Conservation (phyloP, 2,797 vertebrate genomes). For the Notamacropus eugenii region DNA sequence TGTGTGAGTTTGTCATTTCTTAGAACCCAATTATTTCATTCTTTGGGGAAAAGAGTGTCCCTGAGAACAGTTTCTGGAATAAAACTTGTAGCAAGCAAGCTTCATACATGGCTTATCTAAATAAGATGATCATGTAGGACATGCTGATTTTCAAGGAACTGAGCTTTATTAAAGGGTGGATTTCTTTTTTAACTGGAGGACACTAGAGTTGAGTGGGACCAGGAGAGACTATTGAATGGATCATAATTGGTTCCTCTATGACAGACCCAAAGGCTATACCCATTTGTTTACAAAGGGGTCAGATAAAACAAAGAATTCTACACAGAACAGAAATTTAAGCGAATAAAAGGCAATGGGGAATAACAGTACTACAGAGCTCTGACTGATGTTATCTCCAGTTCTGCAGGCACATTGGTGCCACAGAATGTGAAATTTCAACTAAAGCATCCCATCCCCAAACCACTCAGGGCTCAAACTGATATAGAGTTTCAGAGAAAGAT, state of each 20-base stretch:
- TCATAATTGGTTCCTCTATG: neutral
- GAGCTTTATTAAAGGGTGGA: conserved; percentile 5
- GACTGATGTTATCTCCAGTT: neutral
- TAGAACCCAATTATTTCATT: conserved; percentile 72
- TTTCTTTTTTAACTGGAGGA: conserved; percentile 13
- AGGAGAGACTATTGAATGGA: neutral
- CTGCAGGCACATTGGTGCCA: neutral
- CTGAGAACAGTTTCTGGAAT: conserved; percentile 65
- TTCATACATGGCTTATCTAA: conserved; percentile 55
- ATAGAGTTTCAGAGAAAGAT: neutral
- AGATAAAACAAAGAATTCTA: conserved; percentile 5
- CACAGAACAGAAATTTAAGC: neutral
- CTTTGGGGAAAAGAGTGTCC: conserved; percentile 57
- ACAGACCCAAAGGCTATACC: conserved; percentile 8
- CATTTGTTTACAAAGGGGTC: neutral
- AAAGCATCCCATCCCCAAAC: neutral
- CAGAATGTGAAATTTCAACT: neutral
- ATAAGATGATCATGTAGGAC: conserved; percentile 42
- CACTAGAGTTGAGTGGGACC: neutral
- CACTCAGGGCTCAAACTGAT: neutral
- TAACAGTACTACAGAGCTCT: neutral
- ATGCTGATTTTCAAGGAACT: conserved; percentile 19
- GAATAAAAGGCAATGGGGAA: neutral
- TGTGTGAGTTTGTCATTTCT: conserved; percentile 66
- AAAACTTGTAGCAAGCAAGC: conserved; percentile 54